Conservation (phyloP, 2,888 invertebrate genomes). For the Papilio elwesi region DNA sequence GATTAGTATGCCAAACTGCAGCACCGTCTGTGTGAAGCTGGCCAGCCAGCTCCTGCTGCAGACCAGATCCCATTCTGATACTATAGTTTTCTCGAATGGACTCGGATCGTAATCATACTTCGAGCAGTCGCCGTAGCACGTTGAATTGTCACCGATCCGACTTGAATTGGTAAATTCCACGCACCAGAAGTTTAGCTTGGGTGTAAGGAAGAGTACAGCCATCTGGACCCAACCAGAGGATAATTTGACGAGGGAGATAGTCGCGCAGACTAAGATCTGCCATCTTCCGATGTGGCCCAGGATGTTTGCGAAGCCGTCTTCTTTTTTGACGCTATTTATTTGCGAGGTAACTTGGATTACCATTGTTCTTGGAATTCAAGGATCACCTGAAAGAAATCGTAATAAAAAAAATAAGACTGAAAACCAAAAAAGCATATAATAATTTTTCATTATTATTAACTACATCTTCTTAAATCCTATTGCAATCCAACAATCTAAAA, state of each 20-base stretch:
- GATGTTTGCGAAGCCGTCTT: constrained; percentile 67
- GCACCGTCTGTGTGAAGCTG: constrained; percentile 88
- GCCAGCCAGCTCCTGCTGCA: constrained; percentile 86
- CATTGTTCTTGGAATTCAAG: constrained; percentile 53
- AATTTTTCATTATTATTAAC: too few relatives aligned
- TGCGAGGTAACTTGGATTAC: constrained; percentile 55
- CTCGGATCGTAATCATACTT: constrained; percentile 85
- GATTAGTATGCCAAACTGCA: constrained; percentile 89
- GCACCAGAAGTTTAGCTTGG: constrained; percentile 84
- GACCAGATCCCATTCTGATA: constrained; percentile 90
- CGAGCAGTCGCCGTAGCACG: constrained; percentile 82
- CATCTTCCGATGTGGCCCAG: constrained; percentile 86
- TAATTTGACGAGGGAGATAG: constrained; percentile 88
- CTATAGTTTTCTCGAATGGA: constrained; percentile 87
- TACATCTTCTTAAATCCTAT: too few relatives aligned
- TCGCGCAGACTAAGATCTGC: constrained; percentile 87
- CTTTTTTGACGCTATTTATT: constrained; percentile 51
- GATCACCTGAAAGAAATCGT: neutral
- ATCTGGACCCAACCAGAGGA: constrained; percentile 92
- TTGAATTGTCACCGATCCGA: constrained; percentile 59
- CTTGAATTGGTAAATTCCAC: constrained; percentile 61
- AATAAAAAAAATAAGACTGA: too few relatives aligned
- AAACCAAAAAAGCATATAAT: too few relatives aligned
- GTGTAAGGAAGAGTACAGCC: constrained; percentile 89
- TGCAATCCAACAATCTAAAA: too few relatives aligned